Percentiles rank a stretch among this genome's conserved stretches.
These are phyloP conservation scores for Meriones unguiculatus DNA, from an alignment of 2,113 vertebrate species.

Conservation along the genomic window DNA sequence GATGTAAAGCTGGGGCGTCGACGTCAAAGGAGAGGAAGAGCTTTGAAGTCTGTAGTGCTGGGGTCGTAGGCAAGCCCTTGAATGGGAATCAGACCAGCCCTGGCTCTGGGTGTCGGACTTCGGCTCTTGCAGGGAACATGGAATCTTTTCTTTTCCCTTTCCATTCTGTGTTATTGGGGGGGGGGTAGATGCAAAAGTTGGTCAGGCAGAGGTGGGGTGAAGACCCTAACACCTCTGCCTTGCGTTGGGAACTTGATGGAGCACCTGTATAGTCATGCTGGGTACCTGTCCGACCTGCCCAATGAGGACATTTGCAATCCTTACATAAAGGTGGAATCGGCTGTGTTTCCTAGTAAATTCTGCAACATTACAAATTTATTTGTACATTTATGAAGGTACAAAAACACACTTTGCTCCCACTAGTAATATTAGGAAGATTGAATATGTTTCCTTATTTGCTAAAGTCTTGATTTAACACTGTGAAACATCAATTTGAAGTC, in stretches of 20 bases:
- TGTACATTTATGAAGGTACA: conserved; percentile 5
- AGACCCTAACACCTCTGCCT: neutral
- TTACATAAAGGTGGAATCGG: neutral
- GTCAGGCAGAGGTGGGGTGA: neutral
- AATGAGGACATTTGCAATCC: neutral
- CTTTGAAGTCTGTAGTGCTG: neutral
- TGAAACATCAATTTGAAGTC: neutral
- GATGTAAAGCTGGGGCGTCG: too few species aligned
- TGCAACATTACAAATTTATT: conserved; percentile 18
- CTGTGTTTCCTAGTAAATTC: neutral
- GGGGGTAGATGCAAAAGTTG: neutral
- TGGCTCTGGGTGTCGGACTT: neutral
- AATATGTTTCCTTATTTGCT: conserved; percentile 18
- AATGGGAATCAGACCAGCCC: neutral
- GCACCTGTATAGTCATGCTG: rapidly evolving
- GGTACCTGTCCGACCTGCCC: neutral
- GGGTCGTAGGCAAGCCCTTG: neutral
- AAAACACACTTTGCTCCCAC: neutral
- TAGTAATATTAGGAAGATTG: neutral
- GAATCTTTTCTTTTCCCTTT: neutral
- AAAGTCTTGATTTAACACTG: neutral
- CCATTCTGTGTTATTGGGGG: neutral
- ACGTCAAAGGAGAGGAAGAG: neutral
- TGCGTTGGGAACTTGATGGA: neutral
- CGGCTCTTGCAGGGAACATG: neutral